These are phyloP conservation scores for Melipona quadrifasciata DNA, from an alignment of 1,140 invertebrate species.

Conservation along the genomic window DNA sequence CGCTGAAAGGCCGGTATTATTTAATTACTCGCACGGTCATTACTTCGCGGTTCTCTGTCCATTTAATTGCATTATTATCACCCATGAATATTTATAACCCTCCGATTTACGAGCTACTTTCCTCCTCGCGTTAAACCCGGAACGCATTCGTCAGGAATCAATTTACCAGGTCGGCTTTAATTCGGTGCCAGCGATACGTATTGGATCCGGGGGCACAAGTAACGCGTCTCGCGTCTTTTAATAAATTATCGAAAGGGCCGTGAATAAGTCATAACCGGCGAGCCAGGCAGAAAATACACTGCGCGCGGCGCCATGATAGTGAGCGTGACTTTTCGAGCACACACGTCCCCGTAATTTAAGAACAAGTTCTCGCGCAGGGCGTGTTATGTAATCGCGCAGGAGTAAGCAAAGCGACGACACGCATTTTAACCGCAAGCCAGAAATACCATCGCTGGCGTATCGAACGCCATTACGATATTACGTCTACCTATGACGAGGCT, in stretches of 20 bases:
- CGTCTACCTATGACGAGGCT: not conserved
- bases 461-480: not conserved
- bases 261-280: constrained; percentile 17
- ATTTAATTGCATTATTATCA: constrained; percentile 30
- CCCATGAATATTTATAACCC: constrained; percentile 29
- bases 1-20: not conserved
- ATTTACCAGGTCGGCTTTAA: not conserved
- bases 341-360: constrained; percentile 32
- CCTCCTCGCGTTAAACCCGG: not conserved
- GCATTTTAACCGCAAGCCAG: not conserved
- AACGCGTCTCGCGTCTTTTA: not conserved
- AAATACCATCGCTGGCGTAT: not conserved
- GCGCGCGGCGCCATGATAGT: not conserved
- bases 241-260: not conserved
- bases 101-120: not conserved
- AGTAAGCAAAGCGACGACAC: constrained; percentile 2
- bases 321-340: constrained; percentile 32
- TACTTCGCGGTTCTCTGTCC: not conserved
- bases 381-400: constrained; percentile 8
- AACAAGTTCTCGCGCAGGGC: constrained; percentile 26
- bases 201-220: not conserved
- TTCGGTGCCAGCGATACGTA: not conserved
- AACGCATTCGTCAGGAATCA: not conserved
- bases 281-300: not conserved
- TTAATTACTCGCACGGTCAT: constrained; percentile 14